Conservation (phyloP, 2,888 invertebrate genomes). For the Tipula unca region DNA sequence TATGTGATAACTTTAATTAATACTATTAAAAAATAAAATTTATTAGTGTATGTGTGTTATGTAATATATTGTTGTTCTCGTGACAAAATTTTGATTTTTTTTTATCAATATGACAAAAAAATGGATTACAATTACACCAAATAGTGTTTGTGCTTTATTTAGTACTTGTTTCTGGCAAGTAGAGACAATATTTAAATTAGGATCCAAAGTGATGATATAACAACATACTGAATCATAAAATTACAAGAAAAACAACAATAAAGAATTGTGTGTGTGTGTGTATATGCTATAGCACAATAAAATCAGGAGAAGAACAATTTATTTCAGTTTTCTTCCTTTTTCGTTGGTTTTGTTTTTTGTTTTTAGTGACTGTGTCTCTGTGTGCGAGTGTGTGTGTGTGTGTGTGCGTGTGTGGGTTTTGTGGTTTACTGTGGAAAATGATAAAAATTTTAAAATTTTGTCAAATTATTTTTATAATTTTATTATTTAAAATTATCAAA, state of each 20-base stretch:
- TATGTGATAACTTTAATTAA: neutral
- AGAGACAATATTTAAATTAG: conserved; percentile 8
- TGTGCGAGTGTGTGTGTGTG: neutral
- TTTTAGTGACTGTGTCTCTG: neutral
- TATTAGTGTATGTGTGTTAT: neutral
- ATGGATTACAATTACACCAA: neutral
- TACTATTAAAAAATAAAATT: neutral
- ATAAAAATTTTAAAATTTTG: neutral
- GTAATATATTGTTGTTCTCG: conserved; percentile 8
- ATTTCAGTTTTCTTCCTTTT: neutral
- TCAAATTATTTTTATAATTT: neutral
- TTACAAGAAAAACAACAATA: neutral
- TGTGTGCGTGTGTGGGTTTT: neutral
- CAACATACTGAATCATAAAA: neutral
- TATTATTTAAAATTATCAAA: neutral
- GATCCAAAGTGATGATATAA: conserved; percentile 2
- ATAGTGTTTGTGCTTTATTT: neutral
- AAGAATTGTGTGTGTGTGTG: neutral
- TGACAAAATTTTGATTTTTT: neutral
- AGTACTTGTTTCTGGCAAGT: neutral
- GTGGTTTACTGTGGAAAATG: neutral
- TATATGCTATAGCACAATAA: neutral
- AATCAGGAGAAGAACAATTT: neutral
- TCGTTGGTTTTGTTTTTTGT: neutral
- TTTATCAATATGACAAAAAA: neutral